These are phyloP conservation scores for Tupiocoris notatus DNA, from an alignment of 2,888 invertebrate species.

Conservation along the genomic window DNA sequence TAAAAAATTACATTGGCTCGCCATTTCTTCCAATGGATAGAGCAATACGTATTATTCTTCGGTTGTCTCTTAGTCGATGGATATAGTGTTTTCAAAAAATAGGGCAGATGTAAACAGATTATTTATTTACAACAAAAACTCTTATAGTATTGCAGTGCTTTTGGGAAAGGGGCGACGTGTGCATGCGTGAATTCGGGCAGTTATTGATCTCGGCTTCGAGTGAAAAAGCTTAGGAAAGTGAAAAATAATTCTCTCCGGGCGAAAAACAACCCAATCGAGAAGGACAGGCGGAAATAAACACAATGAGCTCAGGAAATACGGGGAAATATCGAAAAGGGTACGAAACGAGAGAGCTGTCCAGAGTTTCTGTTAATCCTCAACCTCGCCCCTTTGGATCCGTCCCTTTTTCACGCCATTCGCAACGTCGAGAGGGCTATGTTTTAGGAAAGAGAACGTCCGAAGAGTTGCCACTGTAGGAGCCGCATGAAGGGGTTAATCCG, in stretches of 20 bases:
- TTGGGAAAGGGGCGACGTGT: too few species aligned
- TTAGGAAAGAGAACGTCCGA: conserved; percentile 6
- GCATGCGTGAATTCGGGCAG: too few species aligned
- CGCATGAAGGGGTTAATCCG: conserved; percentile 43
- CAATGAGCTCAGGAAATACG: conserved; percentile 14
- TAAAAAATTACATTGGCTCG: too few species aligned
- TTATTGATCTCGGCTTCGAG: too few species aligned
- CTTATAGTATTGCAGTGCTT: too few species aligned
- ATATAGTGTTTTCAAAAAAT: too few species aligned
- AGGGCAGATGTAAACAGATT: too few species aligned
- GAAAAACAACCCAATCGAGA: conserved; percentile 13
- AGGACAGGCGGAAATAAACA: conserved; percentile 20
- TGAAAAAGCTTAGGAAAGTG: too few species aligned
- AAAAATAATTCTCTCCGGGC: conserved; percentile 26
- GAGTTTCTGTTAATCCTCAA: conserved; percentile 29
- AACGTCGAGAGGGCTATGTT: not conserved
- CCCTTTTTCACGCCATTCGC: not conserved
- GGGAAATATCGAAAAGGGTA: conserved; percentile 26
- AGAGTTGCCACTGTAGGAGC: conserved; percentile 1
- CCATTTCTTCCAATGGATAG: too few species aligned
- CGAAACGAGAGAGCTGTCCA: not conserved
- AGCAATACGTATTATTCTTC: too few species aligned
- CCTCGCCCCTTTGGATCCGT: not conserved
- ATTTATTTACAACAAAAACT: too few species aligned
- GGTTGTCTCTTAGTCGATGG: too few species aligned